Evolutionary conservation across 1,140 invertebrate genomes (phyloP), one percentile per base, ranked within the genome.

Genomic region (Colletes gigas): DNA sequence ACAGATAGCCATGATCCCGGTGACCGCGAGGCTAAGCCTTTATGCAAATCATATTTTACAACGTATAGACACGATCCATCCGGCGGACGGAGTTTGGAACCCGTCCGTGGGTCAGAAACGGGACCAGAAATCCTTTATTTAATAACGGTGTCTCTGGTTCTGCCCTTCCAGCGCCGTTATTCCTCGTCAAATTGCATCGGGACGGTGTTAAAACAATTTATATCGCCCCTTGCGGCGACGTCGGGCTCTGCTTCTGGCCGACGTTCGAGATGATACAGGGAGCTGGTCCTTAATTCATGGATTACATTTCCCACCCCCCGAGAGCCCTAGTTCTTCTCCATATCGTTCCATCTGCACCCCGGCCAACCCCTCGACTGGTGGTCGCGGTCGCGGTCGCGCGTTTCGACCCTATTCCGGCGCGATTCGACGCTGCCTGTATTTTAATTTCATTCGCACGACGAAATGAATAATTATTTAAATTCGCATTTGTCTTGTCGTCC

Each of bases 131-230:
- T 88, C 83, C 78, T 81, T 88, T 81, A 73, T 88, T 88, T 88
- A 88, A 88, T 85, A 76, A 67, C 60, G 57, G 62, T 78, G 74
- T 79, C 78, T 47, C 44, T 6, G 44, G 44, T 47, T 47, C 44
- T 47, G 44, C 44, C 44, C 44, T 47, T 47, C 44, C 44, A 47
- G 44, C 44, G 44, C 6, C 44, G 44, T 0, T 6, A 47, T 9
- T 47, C 44, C 44, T 47, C 1, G 44, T 47, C 44, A 9, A 47
- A 9, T 9, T 9, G 85, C 74, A 83, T 85, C 77, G 71, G 70
- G 55, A 10, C 44, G 73, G 78, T 81, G 83, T 88, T 88, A 83
- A 88, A 88, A 88, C 86, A 88, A 88, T 88, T 88, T 88, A 85
- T 83, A 83, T 80, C 76, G 78, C 73, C 75, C 84, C 82, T 54